A percentile compares a stretch with the other conserved stretches of the same genome.
These are phyloP conservation scores for Diachasmimorpha longicaudata DNA, from an alignment of 1,140 invertebrate genomes.

Conservation along the genomic window DNA sequence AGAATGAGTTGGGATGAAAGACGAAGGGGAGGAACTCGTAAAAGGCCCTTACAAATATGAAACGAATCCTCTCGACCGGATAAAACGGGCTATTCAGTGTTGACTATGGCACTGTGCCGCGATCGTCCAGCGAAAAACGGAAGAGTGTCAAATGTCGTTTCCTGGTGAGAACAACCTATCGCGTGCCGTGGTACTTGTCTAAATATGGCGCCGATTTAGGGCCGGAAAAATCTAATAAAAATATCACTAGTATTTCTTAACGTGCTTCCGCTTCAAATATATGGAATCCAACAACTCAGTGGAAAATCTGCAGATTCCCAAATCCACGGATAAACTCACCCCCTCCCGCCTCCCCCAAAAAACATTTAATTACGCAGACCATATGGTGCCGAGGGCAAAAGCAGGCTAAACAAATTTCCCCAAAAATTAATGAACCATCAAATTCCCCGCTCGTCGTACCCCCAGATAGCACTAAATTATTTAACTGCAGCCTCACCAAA, in stretches of 20 bases:
- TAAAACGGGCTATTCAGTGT: not conserved
- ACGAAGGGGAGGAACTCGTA: not conserved
- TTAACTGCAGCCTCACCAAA: conserved; percentile 1
- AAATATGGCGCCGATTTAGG: not conserved
- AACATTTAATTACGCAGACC: not conserved
- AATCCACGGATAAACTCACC: too few relatives aligned
- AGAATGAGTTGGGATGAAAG: not conserved
- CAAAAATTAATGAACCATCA: conserved; percentile 10
- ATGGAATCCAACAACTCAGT: too few relatives aligned
- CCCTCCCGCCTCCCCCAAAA: not conserved
- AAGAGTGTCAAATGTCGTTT: not conserved
- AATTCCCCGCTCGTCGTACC: not conserved
- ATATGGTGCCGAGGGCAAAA: not conserved
- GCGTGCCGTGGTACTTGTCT: not conserved
- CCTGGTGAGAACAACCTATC: not conserved
- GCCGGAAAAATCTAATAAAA: not conserved
- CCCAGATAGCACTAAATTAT: conserved; percentile 5
- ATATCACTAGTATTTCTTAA: too few relatives aligned
- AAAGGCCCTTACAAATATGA: not conserved
- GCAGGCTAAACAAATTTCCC: not conserved
- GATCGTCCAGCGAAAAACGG: not conserved
- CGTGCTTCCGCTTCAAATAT: too few relatives aligned
- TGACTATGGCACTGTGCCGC: not conserved
- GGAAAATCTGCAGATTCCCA: too few relatives aligned
- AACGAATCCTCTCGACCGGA: not conserved